Evolutionary conservation across 35 echinoderm and acorn worm species (phyloP).

Genomic region (Ptychodera flava): DNA sequence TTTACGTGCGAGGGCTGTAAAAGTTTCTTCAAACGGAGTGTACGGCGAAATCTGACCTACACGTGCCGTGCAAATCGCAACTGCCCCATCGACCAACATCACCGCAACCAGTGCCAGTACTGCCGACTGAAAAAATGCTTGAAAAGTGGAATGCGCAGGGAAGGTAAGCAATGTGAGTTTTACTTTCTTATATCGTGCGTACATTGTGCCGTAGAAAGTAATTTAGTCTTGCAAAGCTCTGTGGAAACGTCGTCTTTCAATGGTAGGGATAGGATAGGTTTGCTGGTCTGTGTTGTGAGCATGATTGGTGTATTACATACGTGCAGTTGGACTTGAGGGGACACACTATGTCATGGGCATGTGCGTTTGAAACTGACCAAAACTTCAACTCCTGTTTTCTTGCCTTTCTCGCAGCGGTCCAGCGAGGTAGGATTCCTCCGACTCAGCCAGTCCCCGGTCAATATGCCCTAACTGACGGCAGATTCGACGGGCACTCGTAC

Average conservation of each 20-base stretch:
- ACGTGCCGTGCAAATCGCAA: conserved; percentile 96
- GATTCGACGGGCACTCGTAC: conserved; percentile 97
- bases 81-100: conserved; percentile 99
- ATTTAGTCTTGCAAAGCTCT: neutral
- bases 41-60: conserved; percentile 92
- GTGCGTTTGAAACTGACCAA: neutral
- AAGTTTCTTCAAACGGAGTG: conserved; percentile 99
- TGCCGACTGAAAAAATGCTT: conserved; percentile 99
- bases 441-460: conserved; percentile 94
- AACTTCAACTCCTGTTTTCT: neutral
- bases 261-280: too few relatives aligned
- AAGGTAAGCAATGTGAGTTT: conserved; percentile 61
- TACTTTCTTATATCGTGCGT: neutral
- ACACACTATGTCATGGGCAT: neutral
- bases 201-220: neutral
- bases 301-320: neutral
- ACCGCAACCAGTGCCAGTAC: conserved; percentile 99
- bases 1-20: conserved; percentile 99
- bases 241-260: neutral
- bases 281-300: neutral
- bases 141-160: conserved; percentile 99
- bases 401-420: conserved; percentile 77
- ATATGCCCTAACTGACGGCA: conserved; percentile 70
- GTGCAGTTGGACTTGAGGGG: neutral
- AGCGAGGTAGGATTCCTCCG: conserved; percentile 95